phyloP scores from a whole-genome alignment of 1,140 invertebrate species.

The Caenorhabditis briggsae region DNA sequence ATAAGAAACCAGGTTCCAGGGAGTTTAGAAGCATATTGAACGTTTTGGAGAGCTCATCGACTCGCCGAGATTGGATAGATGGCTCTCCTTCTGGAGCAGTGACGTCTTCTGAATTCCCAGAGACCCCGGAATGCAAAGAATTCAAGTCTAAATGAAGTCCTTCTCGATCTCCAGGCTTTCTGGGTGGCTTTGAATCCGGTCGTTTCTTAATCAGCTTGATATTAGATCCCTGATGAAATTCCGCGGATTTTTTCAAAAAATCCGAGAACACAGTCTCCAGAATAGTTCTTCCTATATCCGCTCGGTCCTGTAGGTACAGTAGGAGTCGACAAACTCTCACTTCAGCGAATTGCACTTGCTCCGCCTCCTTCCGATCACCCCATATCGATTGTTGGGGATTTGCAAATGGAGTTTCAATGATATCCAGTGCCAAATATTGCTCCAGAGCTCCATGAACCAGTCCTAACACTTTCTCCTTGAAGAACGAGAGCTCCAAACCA shows the following conservation, averaged over 20 bases:
- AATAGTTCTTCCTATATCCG: conserved; percentile 81
- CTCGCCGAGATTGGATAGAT: conserved; percentile 59
- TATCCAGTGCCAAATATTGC: conserved; percentile 78
- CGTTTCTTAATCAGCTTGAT: neutral
- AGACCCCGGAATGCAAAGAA: neutral
- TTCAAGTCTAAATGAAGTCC: conserved; percentile 12
- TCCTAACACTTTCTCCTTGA: conserved; percentile 84
- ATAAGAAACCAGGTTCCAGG: conserved; percentile 88
- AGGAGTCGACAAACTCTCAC: conserved; percentile 85
- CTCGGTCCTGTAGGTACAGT: conserved; percentile 89
- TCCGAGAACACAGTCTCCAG: conserved; percentile 53
- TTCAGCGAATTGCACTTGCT: conserved; percentile 73
- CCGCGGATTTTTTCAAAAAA: conserved; percentile 53
- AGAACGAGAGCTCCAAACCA: conserved; percentile 81
- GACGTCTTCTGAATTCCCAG: neutral
- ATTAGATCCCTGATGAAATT: conserved; percentile 25
- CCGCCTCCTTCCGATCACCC: conserved; percentile 44
- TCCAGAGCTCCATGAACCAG: conserved; percentile 80
- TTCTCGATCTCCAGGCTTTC: conserved; percentile 37
- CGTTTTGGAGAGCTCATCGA: conserved; percentile 84
- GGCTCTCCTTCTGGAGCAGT: conserved; percentile 1
- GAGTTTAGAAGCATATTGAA: conserved; percentile 89
- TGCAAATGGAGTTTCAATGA: conserved; percentile 70
- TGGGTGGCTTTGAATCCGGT: neutral
- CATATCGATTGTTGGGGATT: conserved; percentile 12